phyloP scores from a whole-genome alignment of 2,888 invertebrate genomes.

The Acholoe squamosa region DNA sequence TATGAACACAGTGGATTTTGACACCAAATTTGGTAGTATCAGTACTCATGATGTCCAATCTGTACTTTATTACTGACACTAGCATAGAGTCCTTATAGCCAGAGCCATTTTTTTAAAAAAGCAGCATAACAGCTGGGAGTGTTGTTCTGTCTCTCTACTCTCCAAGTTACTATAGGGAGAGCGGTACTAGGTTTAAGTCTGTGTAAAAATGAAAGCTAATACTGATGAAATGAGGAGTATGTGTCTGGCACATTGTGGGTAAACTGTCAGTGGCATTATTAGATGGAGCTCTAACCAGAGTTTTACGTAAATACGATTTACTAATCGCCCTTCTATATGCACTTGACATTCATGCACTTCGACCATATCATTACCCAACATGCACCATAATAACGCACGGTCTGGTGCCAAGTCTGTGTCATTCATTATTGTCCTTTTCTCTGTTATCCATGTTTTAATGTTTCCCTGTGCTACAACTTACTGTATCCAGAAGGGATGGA shows the following conservation, averaged over 20 bases:
- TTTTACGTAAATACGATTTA: slow-evolving; percentile 17
- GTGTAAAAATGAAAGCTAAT: not conserved
- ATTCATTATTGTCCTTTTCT: not conserved
- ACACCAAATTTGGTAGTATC: too few species aligned
- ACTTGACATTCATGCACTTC: slow-evolving; percentile 59
- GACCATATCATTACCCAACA: slow-evolving; percentile 47
- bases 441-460: not conserved
- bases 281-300: not conserved
- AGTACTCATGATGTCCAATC: too few species aligned
- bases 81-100: too few species aligned
- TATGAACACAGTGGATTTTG: too few species aligned
- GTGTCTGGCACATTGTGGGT: not conserved
- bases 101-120: too few species aligned
- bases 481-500: not conserved
- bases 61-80: too few species aligned
- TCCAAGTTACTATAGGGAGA: too few species aligned
- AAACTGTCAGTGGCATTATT: not conserved
- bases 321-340: slow-evolving; percentile 35
- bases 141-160: too few species aligned
- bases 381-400: slow-evolving; percentile 3
- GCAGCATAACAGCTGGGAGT: too few species aligned
- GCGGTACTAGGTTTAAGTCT: not conserved
- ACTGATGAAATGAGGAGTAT: not conserved
- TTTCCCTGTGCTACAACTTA: not conserved
- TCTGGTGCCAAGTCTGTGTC: slow-evolving; percentile 47